Base-by-base conservation (phyloP, 92 coral and sea anemone genomes). In the Umimayanthus chanpuru region DNA sequence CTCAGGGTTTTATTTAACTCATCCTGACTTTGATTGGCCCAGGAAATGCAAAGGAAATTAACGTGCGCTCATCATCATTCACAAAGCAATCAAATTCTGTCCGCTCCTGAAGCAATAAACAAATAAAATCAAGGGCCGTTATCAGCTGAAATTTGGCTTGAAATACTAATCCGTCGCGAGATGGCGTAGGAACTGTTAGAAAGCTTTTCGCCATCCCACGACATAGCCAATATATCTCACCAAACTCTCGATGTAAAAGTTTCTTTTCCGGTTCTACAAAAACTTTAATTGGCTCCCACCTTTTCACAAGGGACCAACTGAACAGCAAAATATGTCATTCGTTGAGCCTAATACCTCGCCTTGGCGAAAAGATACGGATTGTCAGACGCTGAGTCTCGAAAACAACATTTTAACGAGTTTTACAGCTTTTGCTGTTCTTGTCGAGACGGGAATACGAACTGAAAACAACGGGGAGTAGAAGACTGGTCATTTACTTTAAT, bases 21-120 rank as follows among this genome's bases (percentile, higher is more conserved):
- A 12, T 65, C 38, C 58, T n/a, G 9, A 26, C 15, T 29, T 47
- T 83, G 79, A 83, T 83, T 83, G 87, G 87, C 87, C 65, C 70
- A 83, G 28, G 68, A 65, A 72, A 28, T n/a, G 78, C 41, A 83
- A 50, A 83, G 87, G 87, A 83, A 83, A 83, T 83, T 70, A 44
- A 76, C 66, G 49, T 55, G 39, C 77, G 26, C 77, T 83, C 87
- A 83, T 68, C 86, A 41, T 82, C 87, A 83, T 70, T 70, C 66
- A 26, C 77, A 41, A 44, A 71, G 87, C 66, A 67, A 83, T 83
- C 87, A 83, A 70, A 40, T n/a, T 26, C 47, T 71, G 77, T 49
- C 67, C 64, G 77, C 66, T 83, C n/a, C 67, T 43, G 56, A 70
- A 43, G 77, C 87, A 83, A 28, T 68, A 70, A 70, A 50, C 50